A percentile compares a stretch with the other conserved stretches of the same genome.
Evolutionary conservation across 2,888 invertebrate species (phyloP).

Genomic region (Hedychridium roseum): DNA sequence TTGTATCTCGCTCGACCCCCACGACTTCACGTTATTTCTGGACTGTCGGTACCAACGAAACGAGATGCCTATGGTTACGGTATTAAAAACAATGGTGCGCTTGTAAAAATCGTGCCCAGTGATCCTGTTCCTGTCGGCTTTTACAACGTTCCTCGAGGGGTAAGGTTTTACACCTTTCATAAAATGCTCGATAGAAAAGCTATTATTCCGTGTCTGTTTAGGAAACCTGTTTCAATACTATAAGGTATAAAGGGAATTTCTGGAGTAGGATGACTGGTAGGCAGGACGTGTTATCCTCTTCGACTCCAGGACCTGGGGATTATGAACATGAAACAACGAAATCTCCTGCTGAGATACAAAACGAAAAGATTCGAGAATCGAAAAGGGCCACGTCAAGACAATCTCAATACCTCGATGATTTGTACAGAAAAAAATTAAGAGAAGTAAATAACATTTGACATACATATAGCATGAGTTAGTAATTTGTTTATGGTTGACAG

Average conservation of each 20-base stretch:
- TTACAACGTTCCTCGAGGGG: slow-evolving; percentile 26
- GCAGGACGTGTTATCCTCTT: slow-evolving; percentile 11
- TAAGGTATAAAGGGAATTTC: slow-evolving; percentile 44
- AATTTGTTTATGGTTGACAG: slow-evolving; percentile 18
- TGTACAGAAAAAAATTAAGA: slow-evolving; percentile 31
- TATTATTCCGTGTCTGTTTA: slow-evolving; percentile 13
- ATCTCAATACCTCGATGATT: slow-evolving; percentile 34
- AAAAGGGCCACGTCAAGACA: slow-evolving; percentile 31
- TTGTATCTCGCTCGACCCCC: slow-evolving; percentile 25
- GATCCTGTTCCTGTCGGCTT: slow-evolving; percentile 10
- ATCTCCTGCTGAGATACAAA: slow-evolving; percentile 16
- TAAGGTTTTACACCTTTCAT: slow-evolving; percentile 8
- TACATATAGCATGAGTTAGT: slow-evolving; percentile 1
- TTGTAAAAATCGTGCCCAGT: slow-evolving; percentile 16
- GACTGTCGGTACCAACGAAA: slow-evolving; percentile 25
- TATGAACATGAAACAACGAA: slow-evolving; percentile 33
- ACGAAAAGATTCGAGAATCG: slow-evolving; percentile 34
- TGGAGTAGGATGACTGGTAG: slow-evolving; percentile 49
- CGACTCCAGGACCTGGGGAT: slow-evolving; percentile 36
- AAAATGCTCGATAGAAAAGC: neutral
- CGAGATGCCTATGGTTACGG: slow-evolving; percentile 19
- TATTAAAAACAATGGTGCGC: slow-evolving; percentile 16
- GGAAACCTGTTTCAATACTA: slow-evolving; percentile 37
- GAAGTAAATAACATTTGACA: slow-evolving; percentile 28
- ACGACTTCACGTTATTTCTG: slow-evolving; percentile 6